Conservation (phyloP, 37 sponge, comb jelly and placozoan genomes). For the Beroe ovata region DNA sequence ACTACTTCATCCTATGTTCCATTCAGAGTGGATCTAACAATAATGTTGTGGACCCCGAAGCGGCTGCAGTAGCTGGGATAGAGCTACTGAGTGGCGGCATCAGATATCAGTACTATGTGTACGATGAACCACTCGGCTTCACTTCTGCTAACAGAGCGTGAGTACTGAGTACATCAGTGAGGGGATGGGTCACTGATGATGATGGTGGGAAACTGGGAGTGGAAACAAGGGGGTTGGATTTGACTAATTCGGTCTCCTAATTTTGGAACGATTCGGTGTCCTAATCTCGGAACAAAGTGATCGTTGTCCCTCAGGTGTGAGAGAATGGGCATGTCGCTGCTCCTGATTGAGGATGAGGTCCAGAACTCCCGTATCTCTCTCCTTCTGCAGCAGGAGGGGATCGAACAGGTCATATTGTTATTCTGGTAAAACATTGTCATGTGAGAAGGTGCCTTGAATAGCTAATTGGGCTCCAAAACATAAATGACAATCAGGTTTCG, state of each 20-base stretch:
- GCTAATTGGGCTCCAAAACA: no score
- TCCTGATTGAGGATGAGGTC: constrained; percentile 48
- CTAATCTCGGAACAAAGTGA: neutral
- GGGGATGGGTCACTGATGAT: no score
- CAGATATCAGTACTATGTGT: constrained; percentile 45
- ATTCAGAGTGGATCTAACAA: neutral
- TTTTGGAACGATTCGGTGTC: neutral
- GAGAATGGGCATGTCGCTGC: constrained; percentile 29
- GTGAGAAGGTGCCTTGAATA: no score
- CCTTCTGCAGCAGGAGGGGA: constrained; percentile 13
- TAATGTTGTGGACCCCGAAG: neutral
- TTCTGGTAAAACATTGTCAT: no score
- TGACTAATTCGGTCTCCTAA: no score
- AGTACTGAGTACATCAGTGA: constrained; percentile 8
- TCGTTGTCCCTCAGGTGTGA: constrained; percentile 26
- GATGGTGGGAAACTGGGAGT: no score
- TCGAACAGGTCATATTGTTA: no score
- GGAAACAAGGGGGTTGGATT: no score
- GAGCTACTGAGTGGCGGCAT: constrained; percentile 34
- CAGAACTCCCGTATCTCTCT: constrained; percentile 23
- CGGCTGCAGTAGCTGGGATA: neutral
- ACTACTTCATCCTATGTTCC: no score
- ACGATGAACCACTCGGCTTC: constrained; percentile 23
- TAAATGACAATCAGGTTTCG: no score
- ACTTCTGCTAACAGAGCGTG: constrained; percentile 66